Percentiles rank a stretch among this genome's conserved stretches.
These are phyloP conservation scores for Megalurothrips usitatus DNA, from an alignment of 2,888 invertebrate species.

Conservation along the genomic window DNA sequence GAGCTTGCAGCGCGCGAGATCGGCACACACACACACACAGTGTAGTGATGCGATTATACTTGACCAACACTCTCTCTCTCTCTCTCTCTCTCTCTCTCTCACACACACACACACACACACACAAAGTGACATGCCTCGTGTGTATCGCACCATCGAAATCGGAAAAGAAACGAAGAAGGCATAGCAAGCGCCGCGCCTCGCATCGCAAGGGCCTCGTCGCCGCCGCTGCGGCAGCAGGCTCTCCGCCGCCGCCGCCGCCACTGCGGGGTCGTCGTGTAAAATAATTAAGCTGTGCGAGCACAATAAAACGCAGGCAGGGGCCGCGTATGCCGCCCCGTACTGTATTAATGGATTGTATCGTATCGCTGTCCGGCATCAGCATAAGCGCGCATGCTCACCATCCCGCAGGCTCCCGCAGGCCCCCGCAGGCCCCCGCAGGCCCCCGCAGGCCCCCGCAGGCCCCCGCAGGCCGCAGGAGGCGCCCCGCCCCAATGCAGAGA, in stretches of 20 bases:
- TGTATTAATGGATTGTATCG: slow-evolving; percentile 17
- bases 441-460: too few species aligned
- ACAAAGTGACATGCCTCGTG: neutral
- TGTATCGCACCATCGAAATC: slow-evolving; percentile 11
- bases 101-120: slow-evolving; percentile 14
- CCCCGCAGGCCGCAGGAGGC: too few species aligned
- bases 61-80: neutral
- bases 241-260: neutral
- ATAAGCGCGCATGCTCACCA: neutral
- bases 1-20: too few species aligned
- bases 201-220: neutral
- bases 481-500: too few species aligned
- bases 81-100: too few species aligned
- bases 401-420: too few species aligned
- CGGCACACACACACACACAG: too few species aligned
- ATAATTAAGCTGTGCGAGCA: slow-evolving; percentile 18
- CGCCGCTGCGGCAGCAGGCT: neutral
- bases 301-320: neutral
- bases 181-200: neutral
- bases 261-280: neutral
- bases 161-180: neutral
- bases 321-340: neutral
- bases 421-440: too few species aligned
- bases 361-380: neutral
- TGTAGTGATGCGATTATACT: too few species aligned